phyloP scores from a whole-genome alignment of 2,113 vertebrate species.

The Heteronetta atricapilla region DNA sequence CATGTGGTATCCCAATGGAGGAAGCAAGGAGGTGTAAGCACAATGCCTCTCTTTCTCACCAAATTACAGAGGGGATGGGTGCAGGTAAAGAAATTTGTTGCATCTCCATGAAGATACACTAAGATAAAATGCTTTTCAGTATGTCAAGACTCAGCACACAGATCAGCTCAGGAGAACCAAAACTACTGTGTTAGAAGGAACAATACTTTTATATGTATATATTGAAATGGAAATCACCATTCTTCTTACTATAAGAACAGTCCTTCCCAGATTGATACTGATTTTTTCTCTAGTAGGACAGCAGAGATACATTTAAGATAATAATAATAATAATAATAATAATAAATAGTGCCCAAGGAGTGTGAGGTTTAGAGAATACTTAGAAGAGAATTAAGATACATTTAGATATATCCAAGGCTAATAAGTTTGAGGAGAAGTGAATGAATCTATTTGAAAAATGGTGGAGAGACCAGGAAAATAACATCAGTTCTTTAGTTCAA shows the following conservation, averaged over 20 bases:
- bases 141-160: not conserved
- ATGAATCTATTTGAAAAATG: not conserved
- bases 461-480: not conserved
- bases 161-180: not conserved
- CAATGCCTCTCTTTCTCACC: not conserved
- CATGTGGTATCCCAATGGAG: not conserved
- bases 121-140: not conserved
- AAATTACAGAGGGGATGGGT: not conserved
- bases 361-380: not conserved
- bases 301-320: not conserved
- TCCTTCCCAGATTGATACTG: not conserved
- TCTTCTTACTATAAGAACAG: not conserved
- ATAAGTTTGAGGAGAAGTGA: not conserved
- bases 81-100: not conserved
- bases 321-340: no score
- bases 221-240: not conserved
- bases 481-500: not conserved
- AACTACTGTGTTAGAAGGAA: not conserved
- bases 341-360: not conserved
- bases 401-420: not conserved
- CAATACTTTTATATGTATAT: not conserved
- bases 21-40: not conserved
- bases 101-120: not conserved
- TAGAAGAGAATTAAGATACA: not conserved
- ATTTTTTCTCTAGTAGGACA: not conserved